Conservation (phyloP, 2,113 vertebrate species). For the Actenoides lindsayi region DNA sequence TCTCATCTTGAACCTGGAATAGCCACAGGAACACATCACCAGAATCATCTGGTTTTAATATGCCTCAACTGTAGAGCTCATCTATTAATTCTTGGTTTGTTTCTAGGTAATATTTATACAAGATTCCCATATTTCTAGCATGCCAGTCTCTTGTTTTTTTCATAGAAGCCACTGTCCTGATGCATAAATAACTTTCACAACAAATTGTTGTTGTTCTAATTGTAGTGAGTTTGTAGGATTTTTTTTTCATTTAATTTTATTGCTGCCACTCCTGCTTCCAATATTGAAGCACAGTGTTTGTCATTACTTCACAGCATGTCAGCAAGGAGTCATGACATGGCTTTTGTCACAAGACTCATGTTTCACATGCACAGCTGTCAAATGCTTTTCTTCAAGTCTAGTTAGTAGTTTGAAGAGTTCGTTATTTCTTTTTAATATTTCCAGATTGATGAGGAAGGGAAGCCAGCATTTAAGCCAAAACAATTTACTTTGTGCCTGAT, state of each 20-base stretch:
- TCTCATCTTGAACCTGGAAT: not conserved
- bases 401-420: not conserved
- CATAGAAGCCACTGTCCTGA: not conserved
- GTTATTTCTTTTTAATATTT: not conserved
- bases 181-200: not conserved
- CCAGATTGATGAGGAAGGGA: not conserved
- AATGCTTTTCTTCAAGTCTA: not conserved
- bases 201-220: not conserved
- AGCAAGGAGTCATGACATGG: not conserved
- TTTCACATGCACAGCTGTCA: not conserved
- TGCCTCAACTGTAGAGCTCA: not conserved
- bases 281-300: not conserved
- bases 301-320: not conserved
- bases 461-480: not conserved
- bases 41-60: not conserved
- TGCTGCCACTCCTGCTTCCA: not conserved
- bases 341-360: not conserved
- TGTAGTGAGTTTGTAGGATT: not conserved
- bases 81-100: conserved; percentile 17
- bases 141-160: not conserved
- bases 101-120: conserved; percentile 13
- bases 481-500: not conserved
- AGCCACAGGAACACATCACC: not conserved
- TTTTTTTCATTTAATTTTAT: not conserved
- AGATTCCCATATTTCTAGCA: not conserved